Base-by-base conservation (phyloP, 2,888 invertebrate species). In the Hipparchia sbordonii region DNA sequence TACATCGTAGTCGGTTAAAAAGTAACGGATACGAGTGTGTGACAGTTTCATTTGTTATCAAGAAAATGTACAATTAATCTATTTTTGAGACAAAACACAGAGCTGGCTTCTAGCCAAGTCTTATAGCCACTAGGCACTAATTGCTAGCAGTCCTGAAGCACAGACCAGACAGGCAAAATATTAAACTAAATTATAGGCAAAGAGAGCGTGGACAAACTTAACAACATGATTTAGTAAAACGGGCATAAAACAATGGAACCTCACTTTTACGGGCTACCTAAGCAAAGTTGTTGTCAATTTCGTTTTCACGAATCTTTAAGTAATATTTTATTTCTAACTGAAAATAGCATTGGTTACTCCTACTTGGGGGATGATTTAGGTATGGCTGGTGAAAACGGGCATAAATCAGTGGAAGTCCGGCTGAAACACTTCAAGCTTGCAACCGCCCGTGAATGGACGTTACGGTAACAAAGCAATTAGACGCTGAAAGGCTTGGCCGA, bases 21-120 rank as follows among this genome's bases (percentile, higher is more conserved):
- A 23, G 23, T 23, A 23, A 23, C 23, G 23, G 23, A 39, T 39
- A 5, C 39, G 39, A 39, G 39, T 39, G 39, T 39, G 13, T 57
- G 13, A 13, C 8, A 8, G 57, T 57, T 57, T 2, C 8, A 56
- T 23, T 57, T 9, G 57, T 8, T 13, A 56, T 56, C 13, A 56
- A 23, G 57, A 13, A 57, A 57, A 57, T 57, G 57, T 57, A 57
- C 23, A 57, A 57, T 57, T 57, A 57, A 57, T 57, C 57, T 57
- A 57, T 23, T 23, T 57, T 57, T 57, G 23, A 57, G 13, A 57
- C 23, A 57, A 57, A 57, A 23, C 57, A 57, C 13, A 57, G 8
- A 57, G 8, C 8, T 57, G 57, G 57, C 57, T 57, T 0, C 7
- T 8, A 23, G 57, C 57, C 57, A 57, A 57, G 57, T 8, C 57